Evolutionary conservation across 2,888 invertebrate genomes (phyloP).

Genomic region (Microctonus brassicae): DNA sequence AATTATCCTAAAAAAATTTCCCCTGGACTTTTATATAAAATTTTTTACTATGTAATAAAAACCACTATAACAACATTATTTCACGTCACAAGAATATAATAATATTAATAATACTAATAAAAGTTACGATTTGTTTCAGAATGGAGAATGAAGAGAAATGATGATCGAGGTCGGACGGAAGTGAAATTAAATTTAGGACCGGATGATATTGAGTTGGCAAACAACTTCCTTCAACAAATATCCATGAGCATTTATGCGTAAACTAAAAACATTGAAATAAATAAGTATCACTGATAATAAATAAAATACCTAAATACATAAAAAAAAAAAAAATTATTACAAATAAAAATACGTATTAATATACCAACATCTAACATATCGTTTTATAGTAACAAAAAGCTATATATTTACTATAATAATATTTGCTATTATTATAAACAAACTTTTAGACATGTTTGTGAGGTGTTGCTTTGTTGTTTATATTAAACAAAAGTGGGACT

Average conservation of each 20-base stretch:
- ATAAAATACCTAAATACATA: no score
- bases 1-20: no score
- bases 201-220: constrained; percentile 1
- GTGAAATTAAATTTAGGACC: not conserved
- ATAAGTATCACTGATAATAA: not conserved
- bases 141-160: not conserved
- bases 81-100: not conserved
- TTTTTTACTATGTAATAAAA: not conserved
- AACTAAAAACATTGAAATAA: not conserved
- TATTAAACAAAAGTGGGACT: not conserved
- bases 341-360: not conserved
- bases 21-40: not conserved
- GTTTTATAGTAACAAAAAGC: not conserved
- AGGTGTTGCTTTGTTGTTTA: no score
- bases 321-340: not conserved
- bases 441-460: no score
- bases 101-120: not conserved
- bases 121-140: constrained; percentile 11
- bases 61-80: not conserved
- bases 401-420: not conserved
- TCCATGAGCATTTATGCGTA: not conserved
- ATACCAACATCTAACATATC: not conserved
- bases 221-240: not conserved
- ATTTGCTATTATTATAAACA: not conserved
- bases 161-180: not conserved